Base-by-base conservation (phyloP, 2,113 vertebrate genomes). In the Galbula dea region DNA sequence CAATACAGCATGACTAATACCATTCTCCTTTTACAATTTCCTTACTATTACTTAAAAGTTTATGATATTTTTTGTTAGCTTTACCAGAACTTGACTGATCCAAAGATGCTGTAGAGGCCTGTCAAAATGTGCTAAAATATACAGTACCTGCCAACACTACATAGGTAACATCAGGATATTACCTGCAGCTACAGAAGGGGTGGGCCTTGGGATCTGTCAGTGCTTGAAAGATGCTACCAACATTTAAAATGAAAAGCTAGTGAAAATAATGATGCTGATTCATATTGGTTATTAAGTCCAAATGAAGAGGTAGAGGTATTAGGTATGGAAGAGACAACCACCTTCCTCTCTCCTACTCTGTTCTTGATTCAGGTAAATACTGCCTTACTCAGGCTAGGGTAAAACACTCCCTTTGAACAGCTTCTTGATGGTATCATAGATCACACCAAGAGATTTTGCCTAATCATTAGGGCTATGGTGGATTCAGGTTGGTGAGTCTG, bases 51-150 rank as follows among this genome's bases (percentile, higher is more conserved):
- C 61, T 93, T 93, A 91, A 83, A 89, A 93, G 83, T 30, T 67
- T 95, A 94, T 58, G 57, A 49, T 66, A 87, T 94, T 89, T 94
- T 88, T 94, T 88, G 90, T 93, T 92, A 43, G 49, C 75, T 94
- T 96, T 95, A 80, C 61, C 91, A 61, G 73, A 94, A 90, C 32
- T 84, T 91, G 93, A 97, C 84, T 97, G 94, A 96, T 86, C 96
- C 73, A 88, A 57, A 86, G 68, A 79, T 80, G 71, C 86, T 88
- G 48, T 89, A 85, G 81, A 94, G 82, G 43, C 84, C 69, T 94
- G 92, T 96, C 84, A 95, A 76, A 95, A 96, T 78, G 94, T 96
- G 95, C 71, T 97, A 97, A 97, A 96, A 94, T 94, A 95, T 94
- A 92, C 88, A 86, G 69, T 73, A 93, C 36, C 83, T 97, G 91